Conservation (phyloP, 37 sponge, comb jelly and placozoan genomes). For the Eunapius fragilis region DNA sequence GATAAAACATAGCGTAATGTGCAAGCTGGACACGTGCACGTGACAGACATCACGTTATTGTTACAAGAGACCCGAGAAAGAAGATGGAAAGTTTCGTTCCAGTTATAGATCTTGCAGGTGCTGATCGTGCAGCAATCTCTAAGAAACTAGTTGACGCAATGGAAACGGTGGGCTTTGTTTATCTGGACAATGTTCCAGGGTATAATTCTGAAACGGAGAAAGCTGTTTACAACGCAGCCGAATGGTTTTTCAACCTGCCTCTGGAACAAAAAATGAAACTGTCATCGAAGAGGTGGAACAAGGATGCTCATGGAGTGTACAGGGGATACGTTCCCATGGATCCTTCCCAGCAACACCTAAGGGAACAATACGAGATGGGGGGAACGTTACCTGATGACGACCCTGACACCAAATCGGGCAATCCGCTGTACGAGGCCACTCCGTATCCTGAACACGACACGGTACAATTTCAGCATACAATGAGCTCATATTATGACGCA, state of each 20-base stretch:
- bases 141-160: constrained; percentile 14
- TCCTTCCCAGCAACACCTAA: constrained; percentile 10
- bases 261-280: constrained; percentile 34
- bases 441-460: constrained; percentile 8
- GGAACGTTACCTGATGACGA: constrained; percentile 33
- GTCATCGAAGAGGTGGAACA: constrained; percentile 35
- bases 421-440: constrained; percentile 47
- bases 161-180: constrained; percentile 56
- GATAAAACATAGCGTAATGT: no score
- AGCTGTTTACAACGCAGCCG: neutral
- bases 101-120: constrained; percentile 26
- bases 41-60: neutral
- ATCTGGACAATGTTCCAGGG: constrained; percentile 66
- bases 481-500: constrained; percentile 8
- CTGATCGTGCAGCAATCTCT: constrained; percentile 2
- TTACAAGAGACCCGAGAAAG: no score
- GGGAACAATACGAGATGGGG: constrained; percentile 49
- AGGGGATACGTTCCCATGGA: constrained; percentile 50
- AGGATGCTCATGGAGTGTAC: constrained; percentile 19
- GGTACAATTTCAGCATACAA: neutral
- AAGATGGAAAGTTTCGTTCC: constrained; percentile 7
- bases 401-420: constrained; percentile 13
- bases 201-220: constrained; percentile 16
- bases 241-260: constrained; percentile 54
- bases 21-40: neutral